These are phyloP conservation scores for Mus spretus DNA, from an alignment of 2,797 vertebrate species.

Conservation along the genomic window DNA sequence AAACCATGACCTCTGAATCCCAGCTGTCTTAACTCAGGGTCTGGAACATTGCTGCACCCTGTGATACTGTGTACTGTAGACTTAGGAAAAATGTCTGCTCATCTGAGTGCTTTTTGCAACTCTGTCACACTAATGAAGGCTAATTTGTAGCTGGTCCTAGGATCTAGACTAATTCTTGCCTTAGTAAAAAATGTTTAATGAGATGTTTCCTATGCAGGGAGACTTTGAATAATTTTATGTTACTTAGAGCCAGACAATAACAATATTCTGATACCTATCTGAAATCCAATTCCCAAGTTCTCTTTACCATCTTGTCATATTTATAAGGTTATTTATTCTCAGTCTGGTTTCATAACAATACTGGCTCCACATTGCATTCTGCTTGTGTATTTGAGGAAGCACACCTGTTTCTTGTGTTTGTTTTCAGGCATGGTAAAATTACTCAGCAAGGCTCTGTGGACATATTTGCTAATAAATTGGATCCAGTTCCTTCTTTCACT, in stretches of 20 bases:
- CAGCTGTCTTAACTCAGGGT: conserved; percentile 6
- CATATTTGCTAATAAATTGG: conserved; percentile 57
- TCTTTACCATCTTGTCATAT: conserved; percentile 56
- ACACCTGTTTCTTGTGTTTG: conserved; percentile 71
- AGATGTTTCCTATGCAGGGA: neutral
- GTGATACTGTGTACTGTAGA: neutral
- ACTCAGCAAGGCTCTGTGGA: conserved; percentile 29
- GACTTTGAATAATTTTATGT: conserved; percentile 65
- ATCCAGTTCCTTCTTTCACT: conserved; percentile 7
- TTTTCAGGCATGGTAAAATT: conserved; percentile 62
- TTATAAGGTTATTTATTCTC: conserved; percentile 32
- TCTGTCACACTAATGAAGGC: neutral
- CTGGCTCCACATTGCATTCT: conserved; percentile 31
- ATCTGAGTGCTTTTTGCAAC: conserved; percentile 60
- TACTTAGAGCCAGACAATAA: conserved; percentile 47
- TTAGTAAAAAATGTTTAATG: conserved; percentile 59
- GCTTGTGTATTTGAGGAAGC: conserved; percentile 42
- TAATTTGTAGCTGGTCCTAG: conserved; percentile 46
- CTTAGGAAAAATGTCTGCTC: neutral
- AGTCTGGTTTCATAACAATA: neutral
- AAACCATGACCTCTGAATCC: conserved; percentile 41
- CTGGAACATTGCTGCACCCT: conserved; percentile 54
- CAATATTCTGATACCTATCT: conserved; percentile 60
- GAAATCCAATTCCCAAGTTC: conserved; percentile 60
- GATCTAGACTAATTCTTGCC: conserved; percentile 29